Evolutionary conservation across 2,113 vertebrate species (phyloP), one percentile per base, ranked within the genome.

Genomic region (Lota lota): DNA sequence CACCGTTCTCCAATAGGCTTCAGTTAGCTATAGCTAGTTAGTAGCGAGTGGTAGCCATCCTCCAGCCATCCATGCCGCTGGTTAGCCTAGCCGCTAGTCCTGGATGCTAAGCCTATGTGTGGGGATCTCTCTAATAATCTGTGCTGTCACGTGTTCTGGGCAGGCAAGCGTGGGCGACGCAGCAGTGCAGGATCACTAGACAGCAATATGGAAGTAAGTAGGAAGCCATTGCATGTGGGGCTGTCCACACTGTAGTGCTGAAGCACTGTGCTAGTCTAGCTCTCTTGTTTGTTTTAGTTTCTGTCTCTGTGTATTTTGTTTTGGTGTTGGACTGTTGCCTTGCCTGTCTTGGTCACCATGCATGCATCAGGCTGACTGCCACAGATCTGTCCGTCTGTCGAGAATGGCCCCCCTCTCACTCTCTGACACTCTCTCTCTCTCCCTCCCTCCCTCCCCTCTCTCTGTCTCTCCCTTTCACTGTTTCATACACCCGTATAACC

Each of bases 171-270:
- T 89, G 97, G 96, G 90, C 94, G 97, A 75, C 95, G 97, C 93
- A 97, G 95, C 97, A 99, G 97, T 95, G 97, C 96, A 92, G 97
- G 97, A 99, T 99, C 97, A 90, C 95, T 99, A 98, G 96, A 99
- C 95, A 99, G 96, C 96, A 97, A 95, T 96, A 95, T 98, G 94
- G 97, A 99, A 95, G 97, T 98, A 98, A 98, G 95, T 98, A 93
- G 94, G 93, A 93, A 86, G 90, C 84, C 75, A 81, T 88, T 79
- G 88, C 83, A 22, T 18, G n/a, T 86, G 89, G 86, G 86, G 94
- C 92, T 88, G 91, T 92, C 93, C 88, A 92, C 85, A 90, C 87
- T 78, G 40, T 47, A 8, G 40, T 14, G 40, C 40, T 14, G 12
- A 8, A 47, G 40, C 40, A 11, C 40, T 47, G 40, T 47, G 40